Evolutionary conservation across 2,888 invertebrate genomes (phyloP), one percentile per base, ranked within the genome.

Genomic region (Alviniconcha strummeri): DNA sequence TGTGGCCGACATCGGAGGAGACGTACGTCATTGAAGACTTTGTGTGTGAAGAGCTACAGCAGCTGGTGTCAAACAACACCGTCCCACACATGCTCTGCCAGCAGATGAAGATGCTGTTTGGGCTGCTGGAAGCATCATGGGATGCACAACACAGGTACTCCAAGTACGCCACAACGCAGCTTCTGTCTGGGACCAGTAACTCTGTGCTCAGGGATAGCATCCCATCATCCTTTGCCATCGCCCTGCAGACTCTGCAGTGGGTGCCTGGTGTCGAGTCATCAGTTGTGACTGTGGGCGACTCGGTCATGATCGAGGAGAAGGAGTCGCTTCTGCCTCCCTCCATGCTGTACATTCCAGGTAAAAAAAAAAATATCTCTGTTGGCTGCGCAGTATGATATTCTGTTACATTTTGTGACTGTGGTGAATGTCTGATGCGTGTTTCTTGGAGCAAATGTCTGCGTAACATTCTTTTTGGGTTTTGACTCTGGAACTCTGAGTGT

Each of bases 181-280:
- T 86, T n/a, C 80, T 64, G 19, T 82, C 83, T 54, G 80, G 76
- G 17, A 72, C 81, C 11, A 84, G 85, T 3, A 78, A 19, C 9
- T 52, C 82, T 52, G 76, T 85, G n/a, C 79, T 86, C 75, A 84
- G 76, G 60, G 85, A 86, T 6, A 52, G 55, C 69, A 80, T 86
- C 15, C 83, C 85, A 74, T 89, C 92, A 0, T 92, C 93, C 0
- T 91, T 93, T 82, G 88, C 89, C 82, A 88, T 91, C 36, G 80
- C 88, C 72, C 86, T 93, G 64, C 86, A 87, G 71, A 86, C 86
- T 4, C 76, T 88, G 17, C 80, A 84, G 13, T 93, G 93, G 93
- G 82, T 92, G 54, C 93, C 92, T 13, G 89, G 89, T 0, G 56
- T 87, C 17, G 82, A 88, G 84, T 55, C 71, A 17, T 86, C 76